These are phyloP conservation scores for Lepidurus arcticus DNA, from an alignment of 1,140 invertebrate genomes.

Conservation along the genomic window DNA sequence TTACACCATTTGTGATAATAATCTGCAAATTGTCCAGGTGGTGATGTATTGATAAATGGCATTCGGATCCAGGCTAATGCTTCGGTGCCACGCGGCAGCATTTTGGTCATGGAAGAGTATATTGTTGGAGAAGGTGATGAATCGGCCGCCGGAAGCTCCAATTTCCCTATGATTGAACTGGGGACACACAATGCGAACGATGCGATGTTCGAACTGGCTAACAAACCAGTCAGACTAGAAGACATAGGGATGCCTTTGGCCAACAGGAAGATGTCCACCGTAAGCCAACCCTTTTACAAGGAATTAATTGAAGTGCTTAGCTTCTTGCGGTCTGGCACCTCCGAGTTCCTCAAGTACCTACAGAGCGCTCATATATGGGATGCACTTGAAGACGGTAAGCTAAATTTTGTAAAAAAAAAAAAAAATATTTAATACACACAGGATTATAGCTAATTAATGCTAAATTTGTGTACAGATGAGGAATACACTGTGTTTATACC, in stretches of 20 bases:
- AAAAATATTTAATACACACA: neutral
- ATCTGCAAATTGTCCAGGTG: slow-evolving; percentile 29
- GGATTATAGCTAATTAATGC: neutral
- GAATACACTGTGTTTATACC: slow-evolving; percentile 58
- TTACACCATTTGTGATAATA: neutral
- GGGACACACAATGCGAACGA: slow-evolving; percentile 32
- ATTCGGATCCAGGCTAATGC: slow-evolving; percentile 45
- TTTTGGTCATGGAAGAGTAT: slow-evolving; percentile 50
- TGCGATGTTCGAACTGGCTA: slow-evolving; percentile 11
- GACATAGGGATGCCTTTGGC: slow-evolving; percentile 5
- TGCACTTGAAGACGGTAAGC: slow-evolving; percentile 50
- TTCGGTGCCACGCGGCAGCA: slow-evolving; percentile 45
- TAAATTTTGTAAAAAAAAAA: neutral
- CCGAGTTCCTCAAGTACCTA: slow-evolving; percentile 59
- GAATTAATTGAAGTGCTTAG: slow-evolving; percentile 50
- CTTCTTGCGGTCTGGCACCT: slow-evolving; percentile 55
- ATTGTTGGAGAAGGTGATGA: slow-evolving; percentile 45
- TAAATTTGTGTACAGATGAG: slow-evolving; percentile 46
- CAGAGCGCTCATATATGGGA: slow-evolving; percentile 54
- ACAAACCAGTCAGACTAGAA: slow-evolving; percentile 1
- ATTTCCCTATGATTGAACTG: slow-evolving; percentile 35
- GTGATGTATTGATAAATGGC: slow-evolving; percentile 48
- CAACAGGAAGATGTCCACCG: slow-evolving; percentile 17
- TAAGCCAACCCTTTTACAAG: slow-evolving; percentile 34
- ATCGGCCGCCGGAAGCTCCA: slow-evolving; percentile 13